Conservation (phyloP, 2,888 invertebrate genomes). For the Catotricha subobsoleta region DNA sequence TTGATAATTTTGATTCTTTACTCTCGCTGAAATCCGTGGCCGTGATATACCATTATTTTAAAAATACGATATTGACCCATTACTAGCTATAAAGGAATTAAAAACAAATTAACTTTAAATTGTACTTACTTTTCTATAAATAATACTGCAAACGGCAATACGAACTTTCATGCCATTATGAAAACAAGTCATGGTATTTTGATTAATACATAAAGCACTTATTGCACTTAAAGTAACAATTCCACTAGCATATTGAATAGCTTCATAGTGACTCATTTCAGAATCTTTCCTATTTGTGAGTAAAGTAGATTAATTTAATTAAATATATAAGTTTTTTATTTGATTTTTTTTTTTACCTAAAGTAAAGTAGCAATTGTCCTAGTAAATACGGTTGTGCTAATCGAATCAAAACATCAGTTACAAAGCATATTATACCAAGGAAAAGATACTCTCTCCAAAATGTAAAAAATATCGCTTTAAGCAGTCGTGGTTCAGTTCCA, state of each 20-base stretch:
- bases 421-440: constrained; percentile 10
- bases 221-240: constrained; percentile 23
- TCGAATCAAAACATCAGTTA: constrained; percentile 13
- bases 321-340: not conserved
- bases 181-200: constrained; percentile 43
- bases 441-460: constrained; percentile 14
- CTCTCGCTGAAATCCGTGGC: no score
- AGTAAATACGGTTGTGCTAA: constrained; percentile 13
- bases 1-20: no score
- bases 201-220: constrained; percentile 35
- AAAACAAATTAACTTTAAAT: no score
- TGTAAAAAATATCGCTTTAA: constrained; percentile 12
- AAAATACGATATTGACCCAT: no score
- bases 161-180: constrained; percentile 67
- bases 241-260: constrained; percentile 37
- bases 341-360: constrained; percentile 17
- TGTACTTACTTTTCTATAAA: constrained; percentile 60
- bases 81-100: no score
- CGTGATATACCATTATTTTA: no score
- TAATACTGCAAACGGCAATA: constrained; percentile 61
- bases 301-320: not conserved
- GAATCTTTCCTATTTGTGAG: constrained; percentile 28
- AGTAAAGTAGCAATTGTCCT: constrained; percentile 13
- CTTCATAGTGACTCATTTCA: constrained; percentile 29
- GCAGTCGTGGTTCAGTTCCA: constrained; percentile 10